Evolutionary conservation across 2,113 vertebrate genomes (phyloP).

Genomic region (Istiophorus platypterus): DNA sequence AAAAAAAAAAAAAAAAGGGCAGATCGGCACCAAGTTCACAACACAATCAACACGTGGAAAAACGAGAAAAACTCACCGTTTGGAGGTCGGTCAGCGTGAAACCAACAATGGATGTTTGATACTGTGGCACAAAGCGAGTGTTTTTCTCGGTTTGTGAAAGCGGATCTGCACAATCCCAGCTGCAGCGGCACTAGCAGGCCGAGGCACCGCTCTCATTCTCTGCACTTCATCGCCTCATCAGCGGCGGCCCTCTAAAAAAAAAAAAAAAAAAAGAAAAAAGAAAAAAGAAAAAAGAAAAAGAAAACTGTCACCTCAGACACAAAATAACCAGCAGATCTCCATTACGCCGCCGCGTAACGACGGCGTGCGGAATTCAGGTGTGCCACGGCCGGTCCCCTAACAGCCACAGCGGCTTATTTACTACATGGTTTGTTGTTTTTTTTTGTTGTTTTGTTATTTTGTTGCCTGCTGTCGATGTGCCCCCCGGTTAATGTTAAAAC

Average conservation of each 20-base stretch:
- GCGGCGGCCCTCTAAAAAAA: slow-evolving; percentile 75
- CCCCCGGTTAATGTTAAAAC: slow-evolving; percentile 86
- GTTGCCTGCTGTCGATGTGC: slow-evolving; percentile 83
- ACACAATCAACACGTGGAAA: slow-evolving; percentile 57
- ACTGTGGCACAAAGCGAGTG: slow-evolving; percentile 76
- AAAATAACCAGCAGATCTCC: slow-evolving; percentile 70
- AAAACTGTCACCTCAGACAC: slow-evolving; percentile 72
- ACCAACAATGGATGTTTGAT: slow-evolving; percentile 70
- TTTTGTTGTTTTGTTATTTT: too few relatives aligned
- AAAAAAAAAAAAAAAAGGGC: slow-evolving; percentile 50
- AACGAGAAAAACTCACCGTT: slow-evolving; percentile 84
- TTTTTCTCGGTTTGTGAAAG: slow-evolving; percentile 82
- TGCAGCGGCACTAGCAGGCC: slow-evolving; percentile 84
- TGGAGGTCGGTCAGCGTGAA: slow-evolving; percentile 81
- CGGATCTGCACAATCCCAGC: slow-evolving; percentile 84
- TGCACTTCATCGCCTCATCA: slow-evolving; percentile 80
- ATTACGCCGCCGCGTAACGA: slow-evolving; percentile 53
- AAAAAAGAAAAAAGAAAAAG: too few relatives aligned
- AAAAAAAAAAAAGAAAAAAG: too few relatives aligned
- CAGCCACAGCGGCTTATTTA: slow-evolving; percentile 76
- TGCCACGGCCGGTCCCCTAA: slow-evolving; percentile 66
- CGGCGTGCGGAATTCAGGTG: slow-evolving; percentile 61
- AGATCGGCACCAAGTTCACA: slow-evolving; percentile 65
- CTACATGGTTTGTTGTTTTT: slow-evolving; percentile 83
- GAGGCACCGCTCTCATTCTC: slow-evolving; percentile 85